phyloP scores from a whole-genome alignment of 2,888 invertebrate species.

The Archips crataeganus region DNA sequence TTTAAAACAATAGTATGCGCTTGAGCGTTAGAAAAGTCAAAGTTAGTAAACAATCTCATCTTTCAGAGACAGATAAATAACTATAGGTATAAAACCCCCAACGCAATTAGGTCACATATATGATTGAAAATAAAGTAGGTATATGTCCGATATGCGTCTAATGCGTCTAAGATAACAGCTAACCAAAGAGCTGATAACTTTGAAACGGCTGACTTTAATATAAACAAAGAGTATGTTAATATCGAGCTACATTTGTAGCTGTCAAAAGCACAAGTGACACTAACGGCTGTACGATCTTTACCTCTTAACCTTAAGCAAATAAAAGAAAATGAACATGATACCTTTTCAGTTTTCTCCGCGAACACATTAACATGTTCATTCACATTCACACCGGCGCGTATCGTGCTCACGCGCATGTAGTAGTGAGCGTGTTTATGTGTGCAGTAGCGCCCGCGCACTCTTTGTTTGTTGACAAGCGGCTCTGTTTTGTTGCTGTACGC shows the following conservation, averaged over 20 bases:
- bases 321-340: constrained; percentile 12
- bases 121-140: too few species aligned
- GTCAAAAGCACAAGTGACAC: not conserved
- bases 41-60: not conserved
- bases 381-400: constrained; percentile 52
- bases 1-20: not conserved
- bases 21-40: not conserved
- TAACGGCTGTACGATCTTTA: not conserved
- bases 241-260: not conserved
- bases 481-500: constrained; percentile 60
- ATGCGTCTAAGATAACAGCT: too few species aligned
- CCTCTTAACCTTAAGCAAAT: not conserved
- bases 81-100: too few species aligned
- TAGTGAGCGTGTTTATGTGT: constrained; percentile 73
- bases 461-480: constrained; percentile 84
- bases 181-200: too few species aligned
- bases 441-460: constrained; percentile 71
- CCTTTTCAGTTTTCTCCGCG: constrained; percentile 40
- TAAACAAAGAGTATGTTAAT: too few species aligned
- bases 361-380: constrained; percentile 79
- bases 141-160: too few species aligned
- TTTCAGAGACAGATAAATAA: too few species aligned
- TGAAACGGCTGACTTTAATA: too few species aligned
- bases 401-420: constrained; percentile 61
- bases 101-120: too few species aligned